Base-by-base conservation (phyloP, 2,113 vertebrate genomes). In the Antigone vipio region DNA sequence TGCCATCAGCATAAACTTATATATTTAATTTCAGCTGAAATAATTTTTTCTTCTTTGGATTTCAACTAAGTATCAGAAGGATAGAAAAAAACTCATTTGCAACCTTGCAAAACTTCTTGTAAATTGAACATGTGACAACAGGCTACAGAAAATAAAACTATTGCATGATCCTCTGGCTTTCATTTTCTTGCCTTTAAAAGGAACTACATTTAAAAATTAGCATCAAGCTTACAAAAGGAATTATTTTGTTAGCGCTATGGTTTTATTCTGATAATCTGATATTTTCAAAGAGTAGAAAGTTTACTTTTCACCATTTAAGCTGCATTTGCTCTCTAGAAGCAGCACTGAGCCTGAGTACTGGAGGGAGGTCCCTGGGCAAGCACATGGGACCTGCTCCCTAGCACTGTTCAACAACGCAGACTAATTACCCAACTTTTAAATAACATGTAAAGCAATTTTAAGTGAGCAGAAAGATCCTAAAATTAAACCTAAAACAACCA, bases 161-260 rank as follows among this genome's bases (percentile, higher is more conserved):
- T 9, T 42, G 40, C 9, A 10, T 9, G n/a, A 47, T 26, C 17
- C 24, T 62, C 53, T 45, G 27, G 20, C 50, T 88, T 67, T 52
- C n/a, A 15, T 72, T 86, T 69, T 55, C 56, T 53, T 67, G 20
- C 14, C 17, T 64, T 66, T 79, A 38, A 92, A 42, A 74, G 11
- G 34, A 53, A 49, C 2, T 6, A 18, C 0, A 0, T 12, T n/a
- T 11, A 40, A 47, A 47, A 67, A 44, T 5, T n/a, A 52, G 21
- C n/a, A 47, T 27, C 9, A 68, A 7, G 5, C 20, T 83, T 69
- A 80, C 5, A 76, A 79, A 76, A 85, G 15, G 2, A 60, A 32
- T 17, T 30, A 17, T 19, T 79, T 68, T 53, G 3, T 62, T 53
- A 81, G n/a, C 60, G 44, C 7, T 56, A 71, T 5, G 8, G 0